A percentile compares a stretch with the other conserved stretches of the same genome.
Conservation (phyloP, 2,888 invertebrate genomes). For the Nipponacmea schrenckii region DNA sequence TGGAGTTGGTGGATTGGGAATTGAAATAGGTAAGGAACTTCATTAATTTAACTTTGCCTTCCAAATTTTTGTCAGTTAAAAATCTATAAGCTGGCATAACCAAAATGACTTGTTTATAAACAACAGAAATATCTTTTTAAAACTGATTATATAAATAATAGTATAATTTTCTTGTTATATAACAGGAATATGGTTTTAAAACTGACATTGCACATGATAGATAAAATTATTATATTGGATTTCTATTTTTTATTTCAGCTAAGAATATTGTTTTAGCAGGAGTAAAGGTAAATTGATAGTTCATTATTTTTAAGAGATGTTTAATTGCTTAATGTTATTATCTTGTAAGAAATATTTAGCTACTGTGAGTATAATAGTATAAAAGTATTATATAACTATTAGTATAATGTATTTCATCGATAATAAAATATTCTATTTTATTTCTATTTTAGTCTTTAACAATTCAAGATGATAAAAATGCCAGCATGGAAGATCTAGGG, state of each 20-base stretch:
- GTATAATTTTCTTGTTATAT: too few relatives aligned
- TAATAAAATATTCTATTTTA: not conserved
- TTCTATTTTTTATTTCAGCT: slow-evolving; percentile 51
- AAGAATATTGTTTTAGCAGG: slow-evolving; percentile 67
- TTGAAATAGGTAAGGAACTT: slow-evolving; percentile 63
- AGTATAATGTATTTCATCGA: not conserved
- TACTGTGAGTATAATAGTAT: too few relatives aligned
- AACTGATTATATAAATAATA: not conserved
- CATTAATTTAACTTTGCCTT: not conserved
- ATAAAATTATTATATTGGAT: too few relatives aligned
- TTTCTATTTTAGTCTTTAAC: slow-evolving; percentile 57
- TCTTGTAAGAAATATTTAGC: too few relatives aligned
- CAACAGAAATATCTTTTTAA: too few relatives aligned
- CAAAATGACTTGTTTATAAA: too few relatives aligned
- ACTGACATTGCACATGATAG: too few relatives aligned
- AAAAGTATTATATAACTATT: too few relatives aligned
- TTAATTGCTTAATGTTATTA: too few relatives aligned
- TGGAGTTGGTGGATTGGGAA: slow-evolving; percentile 65
- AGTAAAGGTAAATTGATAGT: slow-evolving; percentile 54
- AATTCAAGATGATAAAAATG: slow-evolving; percentile 55
- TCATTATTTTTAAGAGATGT: not conserved
- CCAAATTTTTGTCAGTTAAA: too few relatives aligned
- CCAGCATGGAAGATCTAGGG: slow-evolving; percentile 57
- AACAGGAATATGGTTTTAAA: too few relatives aligned
- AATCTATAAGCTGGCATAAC: too few relatives aligned